Evolutionary conservation across 2,797 vertebrate genomes (phyloP), one percentile per base, ranked within the genome.

Genomic region (Ptychobarbus kaznakovi): DNA sequence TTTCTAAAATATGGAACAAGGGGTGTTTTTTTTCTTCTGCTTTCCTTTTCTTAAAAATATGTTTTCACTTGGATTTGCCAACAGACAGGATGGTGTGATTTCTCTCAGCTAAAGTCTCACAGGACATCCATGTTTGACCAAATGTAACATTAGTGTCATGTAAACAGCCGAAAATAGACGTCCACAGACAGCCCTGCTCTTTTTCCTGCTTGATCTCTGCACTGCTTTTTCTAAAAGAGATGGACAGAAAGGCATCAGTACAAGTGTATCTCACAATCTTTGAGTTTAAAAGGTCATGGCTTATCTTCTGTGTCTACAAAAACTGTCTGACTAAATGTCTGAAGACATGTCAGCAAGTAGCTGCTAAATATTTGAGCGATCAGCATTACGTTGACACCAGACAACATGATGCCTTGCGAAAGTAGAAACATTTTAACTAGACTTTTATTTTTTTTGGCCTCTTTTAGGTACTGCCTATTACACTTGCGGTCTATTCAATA

Each of bases 131-230:
- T 49, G 76, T 75, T 66, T 78, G 72, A 81, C 63, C 65, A 86
- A 87, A 88, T 74, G 74, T 89, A 85, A 88, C 40, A 81, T 0
- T 75, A 84, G 46, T 38, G 80, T 65, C 83, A 75, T 78, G 84
- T 88, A 73, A 91, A 90, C 70, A 88, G 46, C 69, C 83, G 49
- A 73, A 82, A 91, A 91, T 85, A 90, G 63, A 81, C 56, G 49
- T 76, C 28, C 6, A 49, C 46, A 84, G 81, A 81, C 58, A 84
- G 56, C 53, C 72, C 63, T 53, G 61, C 22, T 85, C 44, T 74
- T 44, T 22, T 73, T 73, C 75, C 22, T 28, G 66, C 40, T 16
- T 81, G 53, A 66, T 85, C 51, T 72, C 44, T 86, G 49, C 80
- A 51, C 38, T 83, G 58, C 40, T 42, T 32, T 46, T 25, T 44